Evolutionary conservation across 2,888 invertebrate genomes (phyloP).

Genomic region (Drosophila tripunctata): DNA sequence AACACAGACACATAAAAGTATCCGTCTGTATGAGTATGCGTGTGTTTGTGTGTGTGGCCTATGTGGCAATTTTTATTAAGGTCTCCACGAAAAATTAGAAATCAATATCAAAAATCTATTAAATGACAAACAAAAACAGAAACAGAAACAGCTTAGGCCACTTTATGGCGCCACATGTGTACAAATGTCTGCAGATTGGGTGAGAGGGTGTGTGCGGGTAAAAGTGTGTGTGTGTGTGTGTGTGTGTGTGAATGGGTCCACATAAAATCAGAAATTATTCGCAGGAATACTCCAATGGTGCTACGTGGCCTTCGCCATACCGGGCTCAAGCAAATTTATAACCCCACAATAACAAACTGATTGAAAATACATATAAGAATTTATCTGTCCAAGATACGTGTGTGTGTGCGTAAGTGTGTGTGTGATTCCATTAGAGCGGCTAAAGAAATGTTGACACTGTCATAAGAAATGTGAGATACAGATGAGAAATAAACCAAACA

Average conservation of each 20-base stretch:
- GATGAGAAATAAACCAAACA: slow-evolving; percentile 41
- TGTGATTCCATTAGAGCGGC: slow-evolving; percentile 37
- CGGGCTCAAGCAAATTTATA: slow-evolving; percentile 52
- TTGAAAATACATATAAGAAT: slow-evolving; percentile 56
- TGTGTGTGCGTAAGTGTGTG: slow-evolving; percentile 5
- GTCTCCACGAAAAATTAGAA: slow-evolving; percentile 58
- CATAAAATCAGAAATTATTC: slow-evolving; percentile 53
- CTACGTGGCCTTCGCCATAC: slow-evolving; percentile 31
- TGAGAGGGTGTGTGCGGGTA: neutral
- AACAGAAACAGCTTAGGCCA: slow-evolving; percentile 33
- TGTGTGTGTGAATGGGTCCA: slow-evolving; percentile 2
- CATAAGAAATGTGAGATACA: slow-evolving; percentile 52
- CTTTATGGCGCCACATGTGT: slow-evolving; percentile 41
- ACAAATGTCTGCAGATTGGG: slow-evolving; percentile 3
- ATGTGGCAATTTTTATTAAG: slow-evolving; percentile 40
- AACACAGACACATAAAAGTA: slow-evolving; percentile 27
- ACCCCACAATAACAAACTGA: slow-evolving; percentile 51
- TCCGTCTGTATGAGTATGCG: no score
- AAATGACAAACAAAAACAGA: slow-evolving; percentile 57
- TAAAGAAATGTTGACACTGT: slow-evolving; percentile 62
- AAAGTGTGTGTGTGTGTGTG: neutral
- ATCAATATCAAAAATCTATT: slow-evolving; percentile 69
- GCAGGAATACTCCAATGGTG: slow-evolving; percentile 41
- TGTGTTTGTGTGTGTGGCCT: slow-evolving; percentile 1
- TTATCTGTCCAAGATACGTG: slow-evolving; percentile 20